Conservation (phyloP, 2,113 vertebrate genomes). For the Mustela lutreola region DNA sequence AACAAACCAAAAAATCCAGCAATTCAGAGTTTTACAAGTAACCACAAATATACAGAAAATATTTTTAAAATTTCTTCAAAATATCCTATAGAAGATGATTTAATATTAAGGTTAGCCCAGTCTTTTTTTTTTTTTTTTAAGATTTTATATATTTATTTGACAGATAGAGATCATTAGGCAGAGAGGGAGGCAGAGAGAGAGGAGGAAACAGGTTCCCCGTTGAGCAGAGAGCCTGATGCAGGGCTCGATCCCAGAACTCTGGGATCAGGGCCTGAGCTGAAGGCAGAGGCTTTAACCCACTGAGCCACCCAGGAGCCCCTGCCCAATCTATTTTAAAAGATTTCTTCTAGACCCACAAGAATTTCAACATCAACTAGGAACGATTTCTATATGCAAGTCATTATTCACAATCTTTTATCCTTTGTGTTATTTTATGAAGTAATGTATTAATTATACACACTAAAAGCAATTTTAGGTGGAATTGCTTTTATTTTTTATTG, state of each 20-base stretch:
- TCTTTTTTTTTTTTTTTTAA: neutral
- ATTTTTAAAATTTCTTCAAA: neutral
- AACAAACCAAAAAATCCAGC: neutral
- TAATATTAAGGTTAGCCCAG: neutral
- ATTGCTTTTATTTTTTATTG: neutral
- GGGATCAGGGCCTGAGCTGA: no score
- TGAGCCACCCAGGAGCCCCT: neutral
- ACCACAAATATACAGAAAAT: neutral
- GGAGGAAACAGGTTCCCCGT: no score
- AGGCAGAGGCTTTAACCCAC: no score
- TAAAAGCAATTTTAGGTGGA: neutral
- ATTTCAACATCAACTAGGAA: neutral
- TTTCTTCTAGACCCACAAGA: neutral
- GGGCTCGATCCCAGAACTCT: no score
- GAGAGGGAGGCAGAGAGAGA: no score
- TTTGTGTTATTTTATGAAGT: neutral
- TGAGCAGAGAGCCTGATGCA: no score
- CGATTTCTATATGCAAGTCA: neutral
- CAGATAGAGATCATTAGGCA: no score
- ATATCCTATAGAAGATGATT: neutral
- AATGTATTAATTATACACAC: neutral
- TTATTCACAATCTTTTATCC: neutral
- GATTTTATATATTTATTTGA: no score
- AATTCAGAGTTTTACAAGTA: neutral
- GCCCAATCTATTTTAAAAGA: neutral